A percentile compares a stretch with the other conserved stretches of the same genome.
These are phyloP conservation scores for Homarus americanus DNA, from an alignment of 1,140 invertebrate genomes.

Conservation along the genomic window DNA sequence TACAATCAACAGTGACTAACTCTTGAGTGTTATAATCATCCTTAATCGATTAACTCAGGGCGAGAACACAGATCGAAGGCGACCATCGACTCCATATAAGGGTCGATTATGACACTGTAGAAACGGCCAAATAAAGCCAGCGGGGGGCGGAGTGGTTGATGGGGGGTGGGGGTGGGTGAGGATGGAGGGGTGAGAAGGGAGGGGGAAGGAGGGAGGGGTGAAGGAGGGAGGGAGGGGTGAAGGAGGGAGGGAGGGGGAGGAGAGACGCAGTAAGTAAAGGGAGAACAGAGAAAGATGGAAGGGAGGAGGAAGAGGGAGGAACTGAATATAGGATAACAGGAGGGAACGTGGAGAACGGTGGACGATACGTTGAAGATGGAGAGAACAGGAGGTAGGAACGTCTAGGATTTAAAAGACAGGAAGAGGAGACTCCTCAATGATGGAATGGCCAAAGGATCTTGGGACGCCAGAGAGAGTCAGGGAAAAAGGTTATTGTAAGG, in stretches of 20 bases:
- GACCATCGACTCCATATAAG: constrained; percentile 30
- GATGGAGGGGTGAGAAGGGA: not conserved
- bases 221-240: not conserved
- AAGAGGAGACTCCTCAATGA: not conserved
- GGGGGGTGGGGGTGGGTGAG: not conserved
- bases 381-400: constrained; percentile 2
- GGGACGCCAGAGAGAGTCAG: constrained; percentile 9
- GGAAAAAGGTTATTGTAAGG: not conserved
- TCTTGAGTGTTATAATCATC: not conserved
- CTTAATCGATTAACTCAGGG: no score
- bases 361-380: not conserved
- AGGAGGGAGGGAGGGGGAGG: not conserved
- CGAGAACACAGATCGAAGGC: no score
- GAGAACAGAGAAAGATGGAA: not conserved
- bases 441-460: no score
- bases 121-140: constrained; percentile 52
- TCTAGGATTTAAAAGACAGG: no score
- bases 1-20: not conserved
- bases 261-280: not conserved
- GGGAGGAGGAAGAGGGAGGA: not conserved
- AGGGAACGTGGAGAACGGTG: not conserved
- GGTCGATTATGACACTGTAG: constrained; percentile 68
- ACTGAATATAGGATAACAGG: not conserved
- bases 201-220: not conserved
- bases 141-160: not conserved